phyloP scores from a whole-genome alignment of 2,113 vertebrate genomes.

The Ophthalmolycus amberensis region DNA sequence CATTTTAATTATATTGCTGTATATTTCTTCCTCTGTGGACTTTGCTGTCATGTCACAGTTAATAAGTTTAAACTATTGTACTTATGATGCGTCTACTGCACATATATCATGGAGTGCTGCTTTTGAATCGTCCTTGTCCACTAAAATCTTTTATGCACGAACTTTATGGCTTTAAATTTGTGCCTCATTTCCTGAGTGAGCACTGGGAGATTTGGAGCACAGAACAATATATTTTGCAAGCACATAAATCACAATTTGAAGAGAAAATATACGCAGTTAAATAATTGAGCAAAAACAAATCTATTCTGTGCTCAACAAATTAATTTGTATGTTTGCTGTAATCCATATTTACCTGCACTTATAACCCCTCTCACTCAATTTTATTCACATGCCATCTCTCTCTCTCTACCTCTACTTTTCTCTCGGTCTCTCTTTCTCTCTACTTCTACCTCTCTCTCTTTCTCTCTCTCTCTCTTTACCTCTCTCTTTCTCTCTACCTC shows the following conservation, averaged over 20 bases:
- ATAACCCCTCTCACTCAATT: background rate
- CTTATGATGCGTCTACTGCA: background rate
- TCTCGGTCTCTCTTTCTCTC: too few species aligned
- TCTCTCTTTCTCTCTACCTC: too few species aligned
- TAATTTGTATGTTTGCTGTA: background rate
- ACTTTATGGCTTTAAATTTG: background rate
- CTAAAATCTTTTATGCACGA: background rate
- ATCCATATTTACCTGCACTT: background rate
- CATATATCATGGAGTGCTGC: background rate
- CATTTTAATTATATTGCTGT: background rate
- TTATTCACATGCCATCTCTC: background rate
- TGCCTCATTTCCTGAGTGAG: background rate
- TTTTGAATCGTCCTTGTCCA: background rate
- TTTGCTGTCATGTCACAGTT: constrained; percentile 4
- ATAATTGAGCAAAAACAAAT: background rate
- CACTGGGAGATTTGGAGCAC: too few species aligned
- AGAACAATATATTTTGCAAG: background rate
- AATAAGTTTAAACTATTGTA: background rate
- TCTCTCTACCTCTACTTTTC: background rate
- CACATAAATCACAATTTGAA: background rate
- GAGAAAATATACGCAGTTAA: background rate
- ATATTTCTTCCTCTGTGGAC: background rate
- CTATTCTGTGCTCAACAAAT: background rate
- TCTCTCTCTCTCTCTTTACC: too few species aligned
- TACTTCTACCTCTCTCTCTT: too few species aligned